Evolutionary conservation across 1,140 invertebrate species (phyloP), one percentile per base, ranked within the genome.

Genomic region (Eciton burchellii): DNA sequence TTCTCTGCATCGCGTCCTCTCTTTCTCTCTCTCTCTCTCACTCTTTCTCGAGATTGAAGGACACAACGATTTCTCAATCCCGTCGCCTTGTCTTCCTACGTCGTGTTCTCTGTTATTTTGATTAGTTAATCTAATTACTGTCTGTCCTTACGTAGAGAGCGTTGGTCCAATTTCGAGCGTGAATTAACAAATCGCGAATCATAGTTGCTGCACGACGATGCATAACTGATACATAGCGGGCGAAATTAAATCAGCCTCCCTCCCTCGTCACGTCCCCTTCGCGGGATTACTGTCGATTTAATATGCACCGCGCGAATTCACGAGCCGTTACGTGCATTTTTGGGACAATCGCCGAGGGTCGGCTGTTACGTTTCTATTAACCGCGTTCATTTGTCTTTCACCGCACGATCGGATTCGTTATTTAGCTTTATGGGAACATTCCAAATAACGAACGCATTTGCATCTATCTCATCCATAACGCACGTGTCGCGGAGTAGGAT

Each of bases 311-410:
- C 47, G 77, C 77, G 57, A 60, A 62, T 81, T 70, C 70, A 71
- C 77, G 77, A 59, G 68, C 77, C 60, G 77, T 81, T 81, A 73
- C 70, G 66, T 81, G 68, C 43, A 81, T 81, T 81, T 81, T 81
- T 81, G 24, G 35, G 47, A 72, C 35, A 62, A 73, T 73, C 68
- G 41, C 24, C 59, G 63, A 11, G 19, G 63, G n/a, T 49, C 21
- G 49, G 19, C 6, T 21, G 41, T 24, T 41, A 59, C 68, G 43
- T 60, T 73, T 73, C 70, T 81, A 81, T 81, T 73, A 81, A 71
- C 70, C 70, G 26, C 77, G 43, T 71, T 73, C 68, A 81, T 81
- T 81, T 73, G 56, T 60, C 56, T 79, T 35, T 16, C 49, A n/a
- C 24, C 12, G 62, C 74, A 79, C 74, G 74, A 79, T 79, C 52